Evolutionary conservation across 2,113 vertebrate species (phyloP), one percentile per base, ranked within the genome.

Genomic region (Petroica traversi): DNA sequence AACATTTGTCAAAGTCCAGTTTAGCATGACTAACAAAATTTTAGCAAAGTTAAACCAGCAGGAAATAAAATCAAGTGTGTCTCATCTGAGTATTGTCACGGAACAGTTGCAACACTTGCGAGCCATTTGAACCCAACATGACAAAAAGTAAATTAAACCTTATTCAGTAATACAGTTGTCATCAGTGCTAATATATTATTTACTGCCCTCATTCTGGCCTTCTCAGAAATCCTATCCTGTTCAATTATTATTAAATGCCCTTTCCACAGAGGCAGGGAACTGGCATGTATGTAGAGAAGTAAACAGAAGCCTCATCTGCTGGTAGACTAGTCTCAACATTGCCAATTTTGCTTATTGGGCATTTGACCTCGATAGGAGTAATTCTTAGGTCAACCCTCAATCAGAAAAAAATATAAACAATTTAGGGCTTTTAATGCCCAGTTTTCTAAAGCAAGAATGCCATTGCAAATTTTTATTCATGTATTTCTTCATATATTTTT

Each of bases 21-120:
- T 95, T 92, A 81, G 33, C 73, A 85, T 59, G 43, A 88, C 36
- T 72, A 68, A 91, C 51, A 92, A 94, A 95, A 95, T 83, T 45
- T 36, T 34, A 61, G 48, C 41, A 48, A 86, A 84, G 62, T 38
- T 66, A 94, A 95, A 91, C 25, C 33, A 67, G 40, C 61, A 95
- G 78, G 40, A 93, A 92, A 93, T 79, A 91, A 96, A 86, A 92
- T 24, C 38, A 49, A 85, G 16, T 20, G 29, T 28, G 11, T 75
- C 38, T 29, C 22, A 69, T 58, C 86, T 81, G 51, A 89, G 51
- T 9, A 3, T 29, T 95, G 64, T 82, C 66, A 94, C 14, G 76
- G 43, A 94, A 92, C 13, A 78, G 51, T 25, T 73, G 48, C 58
- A 93, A 54, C 36, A 83, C 58, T 89, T 88, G 36, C 41, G 87